Evolutionary conservation across 2,113 vertebrate species (phyloP).

Genomic region (Alligator sinensis): DNA sequence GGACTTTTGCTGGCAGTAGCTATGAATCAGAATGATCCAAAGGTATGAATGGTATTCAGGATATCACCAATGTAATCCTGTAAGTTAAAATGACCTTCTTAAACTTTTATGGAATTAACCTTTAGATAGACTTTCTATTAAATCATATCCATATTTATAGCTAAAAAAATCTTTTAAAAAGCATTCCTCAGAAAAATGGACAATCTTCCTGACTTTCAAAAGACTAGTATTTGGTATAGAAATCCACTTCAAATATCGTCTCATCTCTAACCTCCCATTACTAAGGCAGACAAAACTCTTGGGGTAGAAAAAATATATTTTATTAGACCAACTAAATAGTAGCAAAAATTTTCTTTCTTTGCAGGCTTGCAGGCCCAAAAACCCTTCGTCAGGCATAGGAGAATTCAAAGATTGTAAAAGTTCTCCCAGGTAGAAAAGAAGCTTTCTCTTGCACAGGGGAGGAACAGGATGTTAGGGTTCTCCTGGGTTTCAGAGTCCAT

Average conservation of each 20-base stretch:
- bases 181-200: neutral
- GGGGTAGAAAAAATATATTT: neutral
- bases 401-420: too few relatives aligned
- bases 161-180: neutral
- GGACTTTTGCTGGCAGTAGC: constrained; percentile 86
- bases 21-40: constrained; percentile 92
- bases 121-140: neutral
- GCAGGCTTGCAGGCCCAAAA: too few relatives aligned
- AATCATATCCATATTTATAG: neutral
- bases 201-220: neutral
- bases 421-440: too few relatives aligned
- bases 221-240: neutral
- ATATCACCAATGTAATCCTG: neutral
- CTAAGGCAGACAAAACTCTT: neutral
- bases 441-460: too few relatives aligned
- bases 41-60: constrained; percentile 72
- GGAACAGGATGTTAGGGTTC: too few relatives aligned
- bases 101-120: neutral
- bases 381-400: too few relatives aligned
- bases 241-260: neutral
- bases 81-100: neutral
- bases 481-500: too few relatives aligned
- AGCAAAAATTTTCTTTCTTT: too few relatives aligned
- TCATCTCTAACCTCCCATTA: neutral
- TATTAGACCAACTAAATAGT: too few relatives aligned